These are phyloP conservation scores for Papilio protenor DNA, from an alignment of 2,888 invertebrate species.

Conservation along the genomic window DNA sequence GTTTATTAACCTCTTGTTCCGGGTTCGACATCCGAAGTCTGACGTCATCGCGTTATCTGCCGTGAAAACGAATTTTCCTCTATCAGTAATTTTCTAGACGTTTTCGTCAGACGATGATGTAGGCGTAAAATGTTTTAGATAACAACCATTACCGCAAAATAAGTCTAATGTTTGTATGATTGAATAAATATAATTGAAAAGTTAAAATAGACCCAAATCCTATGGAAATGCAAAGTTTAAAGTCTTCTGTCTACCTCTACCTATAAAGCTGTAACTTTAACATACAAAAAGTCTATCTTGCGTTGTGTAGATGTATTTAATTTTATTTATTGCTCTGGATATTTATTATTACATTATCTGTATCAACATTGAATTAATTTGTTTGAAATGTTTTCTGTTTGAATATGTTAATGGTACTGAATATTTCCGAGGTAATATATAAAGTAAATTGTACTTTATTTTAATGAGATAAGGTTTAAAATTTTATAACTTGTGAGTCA, in stretches of 20 bases:
- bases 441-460: not conserved
- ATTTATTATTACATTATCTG: conserved; percentile 24
- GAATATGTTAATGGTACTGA: conserved; percentile 16
- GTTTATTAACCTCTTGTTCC: conserved; percentile 45
- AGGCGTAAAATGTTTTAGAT: not conserved
- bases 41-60: conserved; percentile 42
- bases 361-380: conserved; percentile 29
- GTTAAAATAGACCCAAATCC: too few relatives aligned
- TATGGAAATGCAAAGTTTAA: too few relatives aligned
- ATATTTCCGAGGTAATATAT: conserved; percentile 2
- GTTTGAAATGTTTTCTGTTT: conserved; percentile 2
- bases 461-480: not conserved
- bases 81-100: conserved; percentile 30
- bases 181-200: not conserved
- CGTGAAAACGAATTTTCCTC: conserved; percentile 41
- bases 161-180: not conserved
- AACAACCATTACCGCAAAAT: not conserved
- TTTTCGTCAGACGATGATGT: conserved; percentile 18
- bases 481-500: not conserved
- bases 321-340: conserved; percentile 17
- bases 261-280: too few relatives aligned
- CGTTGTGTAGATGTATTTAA: not conserved
- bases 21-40: conserved; percentile 47
- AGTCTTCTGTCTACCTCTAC: too few relatives aligned
- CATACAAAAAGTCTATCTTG: too few relatives aligned